Conservation (phyloP, 2,888 invertebrate species). For the Phasia obesa region DNA sequence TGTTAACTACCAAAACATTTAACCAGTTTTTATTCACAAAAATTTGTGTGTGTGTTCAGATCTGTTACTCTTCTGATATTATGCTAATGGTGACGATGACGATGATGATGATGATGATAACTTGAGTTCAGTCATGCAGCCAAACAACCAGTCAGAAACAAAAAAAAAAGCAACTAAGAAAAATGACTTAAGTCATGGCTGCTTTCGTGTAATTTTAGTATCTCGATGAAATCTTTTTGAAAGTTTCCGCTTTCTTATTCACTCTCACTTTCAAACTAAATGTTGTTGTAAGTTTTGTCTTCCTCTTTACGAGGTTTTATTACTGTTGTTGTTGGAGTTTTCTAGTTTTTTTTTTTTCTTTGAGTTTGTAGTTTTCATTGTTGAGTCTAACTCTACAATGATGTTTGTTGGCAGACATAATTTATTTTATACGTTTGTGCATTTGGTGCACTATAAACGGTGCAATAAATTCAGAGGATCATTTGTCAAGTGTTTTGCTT, state of each 20-base stretch:
- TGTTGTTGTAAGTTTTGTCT: conserved; percentile 64
- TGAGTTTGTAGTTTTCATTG: conserved; percentile 28
- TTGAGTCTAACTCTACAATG: conserved; percentile 9
- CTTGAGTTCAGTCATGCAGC: conserved; percentile 52
- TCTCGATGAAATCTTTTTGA: conserved; percentile 70
- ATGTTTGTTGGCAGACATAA: conserved; percentile 32
- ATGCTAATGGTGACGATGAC: conserved; percentile 34
- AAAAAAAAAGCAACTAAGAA: conserved; percentile 41
- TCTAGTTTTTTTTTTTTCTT: too few species aligned
- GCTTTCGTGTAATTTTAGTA: conserved; percentile 67
- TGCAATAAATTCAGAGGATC: background rate
- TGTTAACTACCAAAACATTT: conserved; percentile 17
- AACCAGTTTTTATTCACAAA: conserved; percentile 40
- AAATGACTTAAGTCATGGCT: conserved; percentile 60
- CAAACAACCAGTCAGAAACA: conserved; percentile 27
- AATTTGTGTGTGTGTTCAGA: conserved; percentile 24
- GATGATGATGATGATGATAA: conserved; percentile 37
- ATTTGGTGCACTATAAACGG: background rate
- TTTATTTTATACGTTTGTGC: conserved; percentile 49
- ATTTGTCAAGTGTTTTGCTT: too few species aligned
- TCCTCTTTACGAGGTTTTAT: conserved; percentile 18
- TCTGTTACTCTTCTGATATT: conserved; percentile 49
- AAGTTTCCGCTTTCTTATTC: conserved; percentile 82
- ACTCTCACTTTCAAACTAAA: conserved; percentile 81
- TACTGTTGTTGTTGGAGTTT: conserved; percentile 24